Evolutionary conservation across 2,113 vertebrate genomes (phyloP), one percentile per base, ranked within the genome.

Genomic region (Scatophagus argus): DNA sequence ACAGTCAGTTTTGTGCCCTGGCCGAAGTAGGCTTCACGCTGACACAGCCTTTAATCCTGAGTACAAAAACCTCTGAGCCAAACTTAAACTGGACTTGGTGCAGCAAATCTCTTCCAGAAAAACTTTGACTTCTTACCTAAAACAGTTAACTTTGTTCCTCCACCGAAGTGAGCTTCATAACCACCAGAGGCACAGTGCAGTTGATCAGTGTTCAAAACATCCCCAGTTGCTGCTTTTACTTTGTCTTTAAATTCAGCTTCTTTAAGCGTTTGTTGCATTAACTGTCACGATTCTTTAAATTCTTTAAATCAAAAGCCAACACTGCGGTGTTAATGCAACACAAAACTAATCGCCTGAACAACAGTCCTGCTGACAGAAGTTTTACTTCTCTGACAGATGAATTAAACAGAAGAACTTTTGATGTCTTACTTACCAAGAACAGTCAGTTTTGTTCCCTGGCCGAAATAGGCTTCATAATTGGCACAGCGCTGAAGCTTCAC

Each of bases 161-260:
- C n/a, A 25, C 47, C 47, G 4, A 51, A 51, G 47, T 13, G 6
- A 51, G 47, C 47, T 25, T 51, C 47, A 11, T 11, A 3, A 11
- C 9, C n/a, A 61, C 59, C 63, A 44, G 25, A 1, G 51, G 55
- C 66, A 69, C 66, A 69, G 66, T 55, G 66, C 39, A 41, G 6
- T 3, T 13, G 36, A 55, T 55, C 65, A 9, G 23, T 31, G 49
- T 25, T 39, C 8, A 69, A 68, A 69, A 39, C 38, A 13, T 23
- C 31, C 14, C 19, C 16, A 38, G 4, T 5, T 11, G 51, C 51
- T 70, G 17, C 51, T 17, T 44, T 70, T 17, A 58, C 38, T 58
- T 32, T 56, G 27, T 25, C 49, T 51, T 25, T 51, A 19, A 1
- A 8, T 6, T 2, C 27, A 19, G 51, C 29, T 10, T 32, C 54